Evolutionary conservation across 2,888 invertebrate genomes (phyloP).

Genomic region (Neoitamus cyanurus): DNA sequence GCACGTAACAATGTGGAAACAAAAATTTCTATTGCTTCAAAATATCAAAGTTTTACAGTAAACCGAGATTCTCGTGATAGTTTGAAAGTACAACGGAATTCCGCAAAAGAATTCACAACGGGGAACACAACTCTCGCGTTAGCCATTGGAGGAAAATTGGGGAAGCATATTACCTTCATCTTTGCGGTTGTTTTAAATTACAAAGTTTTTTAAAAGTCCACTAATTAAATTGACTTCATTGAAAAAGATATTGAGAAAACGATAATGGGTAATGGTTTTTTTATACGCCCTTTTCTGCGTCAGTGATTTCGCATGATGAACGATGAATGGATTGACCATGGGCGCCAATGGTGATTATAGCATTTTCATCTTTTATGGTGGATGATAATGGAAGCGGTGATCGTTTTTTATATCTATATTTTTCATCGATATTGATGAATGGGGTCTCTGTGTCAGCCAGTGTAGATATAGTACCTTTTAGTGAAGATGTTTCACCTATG

Average conservation of each 20-base stretch:
- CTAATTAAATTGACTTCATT: background rate
- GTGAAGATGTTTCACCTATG: conserved; percentile 51
- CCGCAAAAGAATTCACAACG: background rate
- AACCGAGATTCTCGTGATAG: background rate
- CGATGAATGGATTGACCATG: conserved; percentile 48
- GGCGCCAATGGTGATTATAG: conserved; percentile 51
- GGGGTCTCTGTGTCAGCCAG: conserved; percentile 24
- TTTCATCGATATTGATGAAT: conserved; percentile 51
- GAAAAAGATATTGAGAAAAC: background rate
- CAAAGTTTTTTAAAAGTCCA: background rate
- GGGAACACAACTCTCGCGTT: background rate
- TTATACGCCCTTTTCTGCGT: conserved; percentile 48
- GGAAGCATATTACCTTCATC: conserved; percentile 35
- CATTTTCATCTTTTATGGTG: conserved; percentile 46
- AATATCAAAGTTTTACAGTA: background rate
- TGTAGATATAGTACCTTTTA: conserved; percentile 46
- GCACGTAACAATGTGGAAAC: background rate
- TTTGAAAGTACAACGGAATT: background rate
- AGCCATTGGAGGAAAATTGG: conserved; percentile 16
- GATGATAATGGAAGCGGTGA: conserved; percentile 49
- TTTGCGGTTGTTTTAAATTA: conserved; percentile 15
- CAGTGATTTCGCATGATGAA: conserved; percentile 46
- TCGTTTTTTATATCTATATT: conserved; percentile 47
- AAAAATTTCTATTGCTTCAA: background rate
- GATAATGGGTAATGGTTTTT: background rate